Base-by-base conservation (phyloP, 2,888 invertebrate species). In the Sceliomorpha sp. region DNA sequence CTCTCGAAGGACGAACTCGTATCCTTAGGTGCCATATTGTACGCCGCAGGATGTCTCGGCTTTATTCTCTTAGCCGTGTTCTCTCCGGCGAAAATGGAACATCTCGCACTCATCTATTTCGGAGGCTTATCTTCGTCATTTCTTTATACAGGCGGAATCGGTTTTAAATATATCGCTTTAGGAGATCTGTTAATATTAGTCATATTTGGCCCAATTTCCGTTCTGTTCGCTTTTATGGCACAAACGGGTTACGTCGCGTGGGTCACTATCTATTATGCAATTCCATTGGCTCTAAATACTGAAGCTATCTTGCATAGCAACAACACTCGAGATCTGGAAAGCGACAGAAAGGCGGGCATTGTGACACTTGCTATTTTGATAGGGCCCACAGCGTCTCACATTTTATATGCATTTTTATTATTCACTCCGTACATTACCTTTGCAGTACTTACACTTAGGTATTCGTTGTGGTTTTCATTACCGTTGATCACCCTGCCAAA, bases 221-320 rank as follows among this genome's bases (percentile, higher is more conserved):
- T 98, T 12, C 91, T 98, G 10, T 98, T 98, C 89, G 95, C 98
- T 1, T 98, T 95, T 84, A 92, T 98, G 90, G 93, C 96, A 15
- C 98, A 98, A 89, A 96, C 97, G 0, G 98, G 98, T 2, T 91
- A 93, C 70, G 92, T 97, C n/a, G 95, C 96, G 82, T 94, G 95
- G 94, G 93, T 94, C 37, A 95, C 96, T 0, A 94, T 98, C 77
- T 94, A 96, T 79, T 98, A 98, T 89, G 97, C 98, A 14, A 93
- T 98, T 79, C 98, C 98, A 3, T 89, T 98, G 68, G 98, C 98
- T 6, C 89, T 98, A 13, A 98, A 97, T 82, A 97, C 97, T 1
- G 98, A 98, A 88, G 98, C 98, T 44, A 98, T 98, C 82, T 90
- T 98, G 58, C 98, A 98, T 86, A 95, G 96, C 82, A 98, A 98